Conservation (phyloP, 1,140 invertebrate genomes). For the Mesaphorura yosii region DNA sequence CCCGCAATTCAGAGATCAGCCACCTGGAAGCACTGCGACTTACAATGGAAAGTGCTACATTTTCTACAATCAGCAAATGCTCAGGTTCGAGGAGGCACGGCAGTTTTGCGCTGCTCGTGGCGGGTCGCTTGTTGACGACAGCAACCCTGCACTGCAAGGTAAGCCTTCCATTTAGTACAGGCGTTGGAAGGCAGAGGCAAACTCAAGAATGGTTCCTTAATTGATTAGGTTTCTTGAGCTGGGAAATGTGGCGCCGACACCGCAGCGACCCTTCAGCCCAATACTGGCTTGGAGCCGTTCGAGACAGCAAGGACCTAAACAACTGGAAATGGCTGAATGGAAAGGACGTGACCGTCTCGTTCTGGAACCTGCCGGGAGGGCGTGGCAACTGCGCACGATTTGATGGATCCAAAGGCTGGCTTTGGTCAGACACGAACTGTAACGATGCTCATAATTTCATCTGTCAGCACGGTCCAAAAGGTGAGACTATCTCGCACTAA, state of each 20-base stretch:
- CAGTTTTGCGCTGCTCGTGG: conserved; percentile 65
- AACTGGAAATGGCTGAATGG: conserved; percentile 84
- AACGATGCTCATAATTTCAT: conserved; percentile 75
- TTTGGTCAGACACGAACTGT: conserved; percentile 89
- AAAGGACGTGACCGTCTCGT: conserved; percentile 75
- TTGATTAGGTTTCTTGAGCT: conserved; percentile 24
- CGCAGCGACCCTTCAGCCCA: conserved; percentile 80
- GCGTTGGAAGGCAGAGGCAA: no score
- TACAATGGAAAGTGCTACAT: conserved; percentile 95
- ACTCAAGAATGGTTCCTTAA: no score
- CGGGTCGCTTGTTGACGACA: conserved; percentile 79
- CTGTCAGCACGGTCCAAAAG: conserved; percentile 85
- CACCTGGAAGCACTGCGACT: conserved; percentile 77
- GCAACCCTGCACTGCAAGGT: conserved; percentile 85
- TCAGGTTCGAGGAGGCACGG: conserved; percentile 66
- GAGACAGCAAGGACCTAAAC: conserved; percentile 61
- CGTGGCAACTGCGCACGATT: conserved; percentile 77
- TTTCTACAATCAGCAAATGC: conserved; percentile 79
- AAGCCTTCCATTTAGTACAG: no score
- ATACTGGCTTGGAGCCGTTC: conserved; percentile 85
- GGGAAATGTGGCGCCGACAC: conserved; percentile 62
- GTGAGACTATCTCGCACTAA: no score
- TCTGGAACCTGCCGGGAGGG: conserved; percentile 78
- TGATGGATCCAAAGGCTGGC: conserved; percentile 84
- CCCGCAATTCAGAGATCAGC: conserved; percentile 81